Percentiles rank a stretch among this genome's conserved stretches.
Evolutionary conservation across 2,113 vertebrate genomes (phyloP).

Genomic region (Halichoeres trimaculatus): DNA sequence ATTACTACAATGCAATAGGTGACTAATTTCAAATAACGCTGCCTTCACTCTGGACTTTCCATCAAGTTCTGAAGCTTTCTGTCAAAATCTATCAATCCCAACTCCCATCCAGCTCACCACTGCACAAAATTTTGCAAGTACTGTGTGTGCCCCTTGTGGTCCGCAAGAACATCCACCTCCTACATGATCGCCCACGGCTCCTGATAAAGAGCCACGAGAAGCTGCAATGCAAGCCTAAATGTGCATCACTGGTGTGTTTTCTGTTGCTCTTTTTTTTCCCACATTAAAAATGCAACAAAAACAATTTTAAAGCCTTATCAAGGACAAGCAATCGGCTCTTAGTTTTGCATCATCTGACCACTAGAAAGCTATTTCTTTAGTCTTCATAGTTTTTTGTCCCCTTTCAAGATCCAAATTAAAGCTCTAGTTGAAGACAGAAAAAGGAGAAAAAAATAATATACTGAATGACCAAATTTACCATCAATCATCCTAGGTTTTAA

Average conservation of each 20-base stretch:
- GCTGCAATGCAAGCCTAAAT: slow-evolving; percentile 63
- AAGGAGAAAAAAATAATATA: neutral
- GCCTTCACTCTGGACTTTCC: slow-evolving; percentile 41
- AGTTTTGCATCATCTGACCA: neutral
- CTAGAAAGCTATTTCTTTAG: neutral
- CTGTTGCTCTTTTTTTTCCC: slow-evolving; percentile 21
- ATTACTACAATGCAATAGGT: neutral
- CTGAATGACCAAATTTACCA: neutral
- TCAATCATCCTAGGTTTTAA: slow-evolving; percentile 14
- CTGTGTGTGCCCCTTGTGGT: slow-evolving; percentile 74
- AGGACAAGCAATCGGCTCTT: slow-evolving; percentile 12
- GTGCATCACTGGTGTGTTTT: slow-evolving; percentile 30
- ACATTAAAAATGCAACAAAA: slow-evolving; percentile 29
- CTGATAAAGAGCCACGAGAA: slow-evolving; percentile 64
- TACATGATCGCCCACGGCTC: slow-evolving; percentile 69
- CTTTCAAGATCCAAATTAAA: neutral
- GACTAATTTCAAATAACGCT: slow-evolving; percentile 21
- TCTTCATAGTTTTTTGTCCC: neutral
- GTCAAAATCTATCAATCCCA: slow-evolving; percentile 72
- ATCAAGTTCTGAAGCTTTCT: slow-evolving; percentile 54
- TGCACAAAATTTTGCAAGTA: slow-evolving; percentile 67
- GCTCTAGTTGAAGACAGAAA: neutral
- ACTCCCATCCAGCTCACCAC: slow-evolving; percentile 65
- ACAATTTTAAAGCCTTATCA: neutral
- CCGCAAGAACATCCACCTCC: slow-evolving; percentile 77